phyloP scores from a whole-genome alignment of 1,140 invertebrate species.

The Drosophila tristis region DNA sequence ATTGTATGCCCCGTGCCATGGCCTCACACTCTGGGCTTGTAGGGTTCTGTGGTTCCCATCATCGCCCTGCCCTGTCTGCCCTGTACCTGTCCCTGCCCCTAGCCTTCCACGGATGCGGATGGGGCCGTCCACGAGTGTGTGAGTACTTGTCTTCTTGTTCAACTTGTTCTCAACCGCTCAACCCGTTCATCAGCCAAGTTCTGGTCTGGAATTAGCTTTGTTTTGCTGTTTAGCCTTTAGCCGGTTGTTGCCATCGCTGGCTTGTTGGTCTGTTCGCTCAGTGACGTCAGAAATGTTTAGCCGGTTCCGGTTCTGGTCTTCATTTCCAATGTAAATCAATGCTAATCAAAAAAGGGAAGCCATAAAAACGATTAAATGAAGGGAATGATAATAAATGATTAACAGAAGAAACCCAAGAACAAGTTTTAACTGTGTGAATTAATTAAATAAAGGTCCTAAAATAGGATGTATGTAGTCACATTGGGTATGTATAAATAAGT shows the following conservation, averaged over 20 bases:
- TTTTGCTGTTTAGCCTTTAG: conserved; percentile 22
- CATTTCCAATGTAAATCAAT: conserved; percentile 22
- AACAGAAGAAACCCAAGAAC: too few species aligned
- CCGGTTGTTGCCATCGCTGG: conserved; percentile 28
- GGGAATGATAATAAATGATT: background rate
- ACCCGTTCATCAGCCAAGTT: conserved; percentile 36
- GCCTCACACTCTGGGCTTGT: too few species aligned
- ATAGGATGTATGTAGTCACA: too few species aligned
- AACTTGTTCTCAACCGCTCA: conserved; percentile 34
- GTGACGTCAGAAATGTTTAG: conserved; percentile 34
- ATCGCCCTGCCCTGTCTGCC: too few species aligned
- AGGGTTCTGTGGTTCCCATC: too few species aligned
- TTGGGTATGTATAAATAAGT: too few species aligned
- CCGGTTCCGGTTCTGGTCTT: conserved; percentile 40
- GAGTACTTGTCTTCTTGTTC: conserved; percentile 42
- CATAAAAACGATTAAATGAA: conserved; percentile 8
- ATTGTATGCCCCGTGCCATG: conserved; percentile 24
- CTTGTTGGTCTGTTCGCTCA: background rate
- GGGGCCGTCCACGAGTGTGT: background rate
- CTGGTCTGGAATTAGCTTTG: conserved; percentile 29
- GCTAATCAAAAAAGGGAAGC: conserved; percentile 17
- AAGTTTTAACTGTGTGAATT: too few species aligned
- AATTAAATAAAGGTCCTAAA: too few species aligned
- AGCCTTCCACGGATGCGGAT: too few species aligned
- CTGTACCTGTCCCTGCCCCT: too few species aligned